Evolutionary conservation across 2,797 vertebrate genomes (phyloP).

Genomic region (Schizothorax lantsangensis): DNA sequence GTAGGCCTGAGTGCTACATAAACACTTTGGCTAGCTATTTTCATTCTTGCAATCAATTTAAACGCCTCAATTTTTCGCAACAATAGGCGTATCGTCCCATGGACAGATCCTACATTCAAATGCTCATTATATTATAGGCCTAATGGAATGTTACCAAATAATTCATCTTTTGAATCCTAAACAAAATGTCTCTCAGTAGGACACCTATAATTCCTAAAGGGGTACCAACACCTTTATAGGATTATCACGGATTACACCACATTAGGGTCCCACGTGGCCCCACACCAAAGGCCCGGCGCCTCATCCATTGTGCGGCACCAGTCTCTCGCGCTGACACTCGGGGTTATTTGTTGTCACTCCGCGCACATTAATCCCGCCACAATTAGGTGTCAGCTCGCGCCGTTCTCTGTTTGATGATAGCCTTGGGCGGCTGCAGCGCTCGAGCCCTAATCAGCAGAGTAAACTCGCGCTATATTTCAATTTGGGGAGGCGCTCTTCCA

Average conservation of each 20-base stretch:
- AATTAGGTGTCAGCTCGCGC: conserved; percentile 93
- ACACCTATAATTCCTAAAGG: conserved; percentile 58
- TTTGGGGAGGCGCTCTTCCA: conserved; percentile 99
- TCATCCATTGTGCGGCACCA: conserved; percentile 76
- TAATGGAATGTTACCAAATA: conserved; percentile 37
- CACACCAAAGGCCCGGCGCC: neutral
- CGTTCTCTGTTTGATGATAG: conserved; percentile 93
- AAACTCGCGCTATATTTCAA: conserved; percentile 99
- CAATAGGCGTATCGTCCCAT: neutral
- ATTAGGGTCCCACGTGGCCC: conserved; percentile 76
- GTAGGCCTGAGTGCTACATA: neutral
- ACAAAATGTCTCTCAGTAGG: conserved; percentile 25
- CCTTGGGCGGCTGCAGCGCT: conserved; percentile 93
- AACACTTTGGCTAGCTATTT: neutral
- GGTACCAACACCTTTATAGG: conserved; percentile 59
- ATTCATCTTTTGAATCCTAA: conserved; percentile 13
- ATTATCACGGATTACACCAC: conserved; percentile 48
- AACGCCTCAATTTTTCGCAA: neutral
- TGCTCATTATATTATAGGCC: neutral
- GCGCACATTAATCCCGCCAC: conserved; percentile 97
- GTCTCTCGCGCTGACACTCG: conserved; percentile 74
- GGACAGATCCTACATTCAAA: neutral
- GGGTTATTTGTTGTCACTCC: conserved; percentile 83
- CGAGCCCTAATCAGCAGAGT: conserved; percentile 99
- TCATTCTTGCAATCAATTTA: neutral